A percentile compares a stretch with the other conserved stretches of the same genome.
Conservation (phyloP, 2,113 vertebrate species). For the Callithrix jacchus region DNA sequence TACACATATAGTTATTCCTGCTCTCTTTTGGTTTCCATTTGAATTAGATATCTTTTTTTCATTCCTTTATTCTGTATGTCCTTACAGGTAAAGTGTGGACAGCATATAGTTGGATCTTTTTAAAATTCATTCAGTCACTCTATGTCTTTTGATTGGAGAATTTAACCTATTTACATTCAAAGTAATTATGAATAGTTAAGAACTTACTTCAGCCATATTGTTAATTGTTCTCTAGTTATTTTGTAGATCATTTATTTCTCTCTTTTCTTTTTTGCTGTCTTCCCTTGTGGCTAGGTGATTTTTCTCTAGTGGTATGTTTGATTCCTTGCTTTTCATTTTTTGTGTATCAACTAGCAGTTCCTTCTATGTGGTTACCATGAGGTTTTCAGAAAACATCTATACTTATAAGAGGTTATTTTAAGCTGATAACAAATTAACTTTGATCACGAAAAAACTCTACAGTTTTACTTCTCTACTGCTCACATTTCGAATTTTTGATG, state of each 20-base stretch:
- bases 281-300: not conserved
- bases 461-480: not conserved
- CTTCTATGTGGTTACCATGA: not conserved
- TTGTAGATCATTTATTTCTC: not conserved
- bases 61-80: not conserved
- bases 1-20: not conserved
- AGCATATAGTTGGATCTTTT: not conserved
- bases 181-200: not conserved
- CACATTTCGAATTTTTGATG: not conserved
- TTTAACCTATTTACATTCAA: not conserved
- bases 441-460: not conserved
- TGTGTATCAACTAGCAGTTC: not conserved
- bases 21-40: not conserved
- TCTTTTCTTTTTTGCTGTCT: not conserved
- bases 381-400: not conserved
- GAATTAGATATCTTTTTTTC: not conserved
- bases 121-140: not conserved
- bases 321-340: not conserved
- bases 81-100: not conserved
- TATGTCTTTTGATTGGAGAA: not conserved
- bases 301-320: not conserved
- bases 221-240: not conserved
- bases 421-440: not conserved
- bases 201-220: not conserved
- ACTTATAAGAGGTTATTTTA: not conserved